Conservation (phyloP, 2,888 invertebrate species). For the Chouioia cunea region DNA sequence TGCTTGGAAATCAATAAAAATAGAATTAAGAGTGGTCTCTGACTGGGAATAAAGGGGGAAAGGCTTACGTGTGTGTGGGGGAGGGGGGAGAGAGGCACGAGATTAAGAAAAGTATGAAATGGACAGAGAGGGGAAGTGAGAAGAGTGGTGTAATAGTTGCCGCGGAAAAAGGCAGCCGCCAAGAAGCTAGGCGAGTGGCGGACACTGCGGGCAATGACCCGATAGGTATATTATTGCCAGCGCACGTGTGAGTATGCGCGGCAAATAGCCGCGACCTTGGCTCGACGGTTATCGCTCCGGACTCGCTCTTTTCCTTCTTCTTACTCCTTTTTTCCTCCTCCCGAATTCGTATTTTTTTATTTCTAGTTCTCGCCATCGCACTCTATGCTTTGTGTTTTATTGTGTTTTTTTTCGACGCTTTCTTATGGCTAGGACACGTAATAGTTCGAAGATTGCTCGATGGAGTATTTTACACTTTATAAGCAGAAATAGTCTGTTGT, state of each 20-base stretch:
- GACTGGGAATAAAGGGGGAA: too few species aligned
- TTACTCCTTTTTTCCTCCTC: not conserved
- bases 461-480: too few species aligned
- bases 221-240: not conserved
- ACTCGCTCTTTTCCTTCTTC: not conserved
- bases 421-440: too few species aligned
- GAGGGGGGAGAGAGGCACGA: too few species aligned
- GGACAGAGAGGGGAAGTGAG: not conserved
- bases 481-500: too few species aligned
- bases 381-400: too few species aligned
- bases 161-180: constrained; percentile 11
- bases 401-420: not conserved
- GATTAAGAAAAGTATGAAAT: too few species aligned
- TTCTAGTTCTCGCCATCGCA: not conserved
- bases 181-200: constrained; percentile 2
- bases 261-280: constrained; percentile 32
- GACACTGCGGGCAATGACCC: constrained; percentile 29
- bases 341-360: not conserved
- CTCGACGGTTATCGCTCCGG: constrained; percentile 33
- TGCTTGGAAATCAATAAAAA: too few species aligned
- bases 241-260: not conserved
- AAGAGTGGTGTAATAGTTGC: constrained; percentile 17
- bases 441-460: too few species aligned
- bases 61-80: too few species aligned
- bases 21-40: too few species aligned